These are phyloP conservation scores for Phylloscopus whistleri DNA, from an alignment of 2,113 vertebrate species.

Conservation along the genomic window DNA sequence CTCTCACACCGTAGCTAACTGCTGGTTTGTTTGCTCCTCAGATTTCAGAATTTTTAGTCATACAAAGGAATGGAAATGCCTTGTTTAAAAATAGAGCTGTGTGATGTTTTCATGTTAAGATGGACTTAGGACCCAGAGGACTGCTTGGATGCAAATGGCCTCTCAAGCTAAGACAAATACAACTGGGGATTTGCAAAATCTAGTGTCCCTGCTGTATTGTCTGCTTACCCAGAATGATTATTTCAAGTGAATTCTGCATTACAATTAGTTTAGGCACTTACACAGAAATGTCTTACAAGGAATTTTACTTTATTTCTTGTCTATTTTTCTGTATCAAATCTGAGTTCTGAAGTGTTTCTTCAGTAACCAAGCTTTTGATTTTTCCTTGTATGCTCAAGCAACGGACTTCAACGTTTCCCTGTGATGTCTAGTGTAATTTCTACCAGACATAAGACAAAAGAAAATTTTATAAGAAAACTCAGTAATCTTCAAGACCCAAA, in stretches of 20 bases:
- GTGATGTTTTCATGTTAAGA: neutral
- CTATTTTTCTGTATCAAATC: neutral
- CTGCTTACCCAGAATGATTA: neutral
- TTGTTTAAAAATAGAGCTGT: neutral
- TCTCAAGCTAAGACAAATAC: neutral
- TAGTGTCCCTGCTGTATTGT: neutral
- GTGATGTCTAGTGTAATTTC: neutral
- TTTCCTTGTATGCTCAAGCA: neutral
- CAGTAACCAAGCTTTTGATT: neutral
- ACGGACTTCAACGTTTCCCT: neutral
- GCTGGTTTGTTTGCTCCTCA: slow-evolving; percentile 2
- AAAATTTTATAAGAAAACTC: neutral
- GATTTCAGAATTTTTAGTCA: slow-evolving; percentile 22
- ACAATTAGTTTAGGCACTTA: neutral
- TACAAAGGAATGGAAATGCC: neutral
- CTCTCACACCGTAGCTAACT: neutral
- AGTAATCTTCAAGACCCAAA: neutral
- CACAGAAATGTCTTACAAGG: neutral
- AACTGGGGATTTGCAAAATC: neutral
- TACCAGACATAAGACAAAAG: neutral
- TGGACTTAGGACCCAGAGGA: neutral
- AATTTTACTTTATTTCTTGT: neutral
- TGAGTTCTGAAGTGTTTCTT: neutral
- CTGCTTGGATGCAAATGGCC: neutral
- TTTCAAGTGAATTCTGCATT: neutral